These are phyloP conservation scores for Hydractinia echinata DNA, from an alignment of 30 jellyfish, hydroid and myxozoan species.

Conservation along the genomic window DNA sequence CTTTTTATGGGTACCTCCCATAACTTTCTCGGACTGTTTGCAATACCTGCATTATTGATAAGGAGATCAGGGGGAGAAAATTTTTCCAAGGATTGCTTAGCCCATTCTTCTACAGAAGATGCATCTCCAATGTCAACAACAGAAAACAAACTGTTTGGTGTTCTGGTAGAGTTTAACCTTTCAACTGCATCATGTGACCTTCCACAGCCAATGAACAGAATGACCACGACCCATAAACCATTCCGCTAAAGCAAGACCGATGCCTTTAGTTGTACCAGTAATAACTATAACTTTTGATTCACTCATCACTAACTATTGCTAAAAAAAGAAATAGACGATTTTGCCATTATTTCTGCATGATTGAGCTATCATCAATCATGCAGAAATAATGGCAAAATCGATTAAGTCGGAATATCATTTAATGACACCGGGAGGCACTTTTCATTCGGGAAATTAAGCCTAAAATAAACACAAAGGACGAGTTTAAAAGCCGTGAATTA, in stretches of 20 bases:
- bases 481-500: too few relatives aligned
- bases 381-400: too few relatives aligned
- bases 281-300: constrained; percentile 33
- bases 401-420: too few relatives aligned
- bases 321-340: too few relatives aligned
- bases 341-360: too few relatives aligned
- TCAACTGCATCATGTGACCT: constrained; percentile 39
- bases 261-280: constrained; percentile 74
- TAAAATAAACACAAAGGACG: too few relatives aligned
- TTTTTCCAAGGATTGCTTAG: constrained; percentile 19
- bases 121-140: constrained; percentile 51
- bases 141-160: constrained; percentile 17
- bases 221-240: constrained; percentile 41
- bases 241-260: constrained; percentile 61
- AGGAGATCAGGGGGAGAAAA: constrained; percentile 60
- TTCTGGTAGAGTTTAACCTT: constrained; percentile 28
- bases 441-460: too few relatives aligned
- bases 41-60: constrained; percentile 60
- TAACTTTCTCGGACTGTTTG: constrained; percentile 27
- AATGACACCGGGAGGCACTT: too few relatives aligned
- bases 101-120: constrained; percentile 48
- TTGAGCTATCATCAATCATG: too few relatives aligned
- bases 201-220: constrained; percentile 71
- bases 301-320: not conserved
- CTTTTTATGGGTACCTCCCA: constrained; percentile 56